Evolutionary conservation across 2,797 vertebrate species (phyloP).

Genomic region (Phoeniculus purpureus): DNA sequence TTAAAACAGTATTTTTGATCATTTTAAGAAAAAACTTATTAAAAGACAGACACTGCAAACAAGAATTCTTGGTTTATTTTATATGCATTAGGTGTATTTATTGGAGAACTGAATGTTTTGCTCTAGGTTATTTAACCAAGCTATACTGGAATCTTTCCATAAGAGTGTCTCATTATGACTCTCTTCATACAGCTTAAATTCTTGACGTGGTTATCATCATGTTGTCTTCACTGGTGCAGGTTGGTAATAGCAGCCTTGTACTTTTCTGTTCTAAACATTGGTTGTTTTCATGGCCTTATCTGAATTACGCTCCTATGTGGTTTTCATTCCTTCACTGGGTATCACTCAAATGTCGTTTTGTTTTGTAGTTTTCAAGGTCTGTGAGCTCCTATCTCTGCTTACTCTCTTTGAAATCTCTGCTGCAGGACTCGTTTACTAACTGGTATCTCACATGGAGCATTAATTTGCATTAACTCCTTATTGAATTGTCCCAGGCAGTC

Average conservation of each 20-base stretch:
- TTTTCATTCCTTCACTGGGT: neutral
- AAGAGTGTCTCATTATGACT: neutral
- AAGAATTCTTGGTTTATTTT: neutral
- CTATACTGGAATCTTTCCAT: neutral
- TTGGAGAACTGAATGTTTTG: neutral
- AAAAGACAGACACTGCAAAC: neutral
- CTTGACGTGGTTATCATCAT: neutral
- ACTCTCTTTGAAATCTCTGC: neutral
- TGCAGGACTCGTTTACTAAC: neutral
- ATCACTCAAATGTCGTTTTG: neutral
- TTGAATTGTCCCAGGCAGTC: neutral
- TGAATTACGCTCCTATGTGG: neutral
- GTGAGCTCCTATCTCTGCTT: neutral
- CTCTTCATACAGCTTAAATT: neutral
- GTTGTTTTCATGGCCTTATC: neutral
- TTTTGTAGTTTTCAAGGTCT: neutral
- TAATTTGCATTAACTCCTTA: neutral
- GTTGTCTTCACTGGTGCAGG: neutral
- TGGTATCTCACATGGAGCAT: fast-evolving
- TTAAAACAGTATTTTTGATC: neutral
- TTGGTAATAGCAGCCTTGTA: neutral
- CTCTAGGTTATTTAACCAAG: neutral
- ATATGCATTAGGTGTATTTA: neutral
- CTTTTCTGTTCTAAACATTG: neutral
- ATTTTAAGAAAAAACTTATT: neutral